Percentiles rank a stretch among this genome's conserved stretches.
Conservation (phyloP, 2,113 vertebrate genomes). For the Sterrhoptilus dennistouni region DNA sequence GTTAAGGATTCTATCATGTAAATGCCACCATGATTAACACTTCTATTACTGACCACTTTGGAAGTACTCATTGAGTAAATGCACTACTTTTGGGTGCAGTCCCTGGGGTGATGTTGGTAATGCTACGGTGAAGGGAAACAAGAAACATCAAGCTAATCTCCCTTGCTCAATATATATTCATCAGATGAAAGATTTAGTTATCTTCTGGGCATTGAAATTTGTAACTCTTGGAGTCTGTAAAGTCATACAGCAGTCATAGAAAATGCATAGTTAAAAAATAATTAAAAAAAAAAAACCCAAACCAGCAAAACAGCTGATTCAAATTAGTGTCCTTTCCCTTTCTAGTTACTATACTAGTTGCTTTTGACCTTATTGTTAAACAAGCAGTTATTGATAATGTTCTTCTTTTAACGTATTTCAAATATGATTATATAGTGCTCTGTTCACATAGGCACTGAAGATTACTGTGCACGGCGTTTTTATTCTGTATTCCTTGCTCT, state of each 20-base stretch:
- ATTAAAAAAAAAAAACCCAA: neutral
- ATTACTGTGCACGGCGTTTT: neutral
- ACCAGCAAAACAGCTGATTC: neutral
- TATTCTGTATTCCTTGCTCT: neutral
- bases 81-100: neutral
- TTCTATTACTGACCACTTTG: neutral
- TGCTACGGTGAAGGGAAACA: neutral
- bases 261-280: neutral
- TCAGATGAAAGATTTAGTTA: neutral
- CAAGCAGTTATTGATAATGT: neutral
- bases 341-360: neutral
- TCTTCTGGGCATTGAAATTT: neutral
- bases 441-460: neutral
- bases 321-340: neutral
- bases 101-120: neutral
- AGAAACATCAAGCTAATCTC: neutral
- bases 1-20: neutral
- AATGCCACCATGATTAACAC: neutral
- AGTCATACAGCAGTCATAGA: neutral
- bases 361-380: neutral
- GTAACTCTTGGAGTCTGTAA: neutral
- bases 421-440: neutral
- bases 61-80: neutral
- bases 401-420: neutral
- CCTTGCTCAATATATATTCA: neutral